Evolutionary conservation across 1,140 invertebrate genomes (phyloP).

Genomic region (Pseudomyrmex cubaensis): DNA sequence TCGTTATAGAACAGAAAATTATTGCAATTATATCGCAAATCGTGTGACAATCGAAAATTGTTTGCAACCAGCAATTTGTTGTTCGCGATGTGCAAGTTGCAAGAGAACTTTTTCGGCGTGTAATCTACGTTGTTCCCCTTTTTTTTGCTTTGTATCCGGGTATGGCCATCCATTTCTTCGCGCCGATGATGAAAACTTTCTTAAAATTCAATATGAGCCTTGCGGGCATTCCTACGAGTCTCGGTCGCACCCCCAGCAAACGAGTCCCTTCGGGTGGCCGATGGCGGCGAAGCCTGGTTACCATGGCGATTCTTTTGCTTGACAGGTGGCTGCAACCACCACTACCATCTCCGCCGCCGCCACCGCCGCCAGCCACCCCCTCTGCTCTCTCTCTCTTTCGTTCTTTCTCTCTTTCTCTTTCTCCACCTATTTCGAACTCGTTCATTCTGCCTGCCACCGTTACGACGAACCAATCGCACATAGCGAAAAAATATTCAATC

Average conservation of each 20-base stretch:
- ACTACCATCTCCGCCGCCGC: constrained; percentile 60
- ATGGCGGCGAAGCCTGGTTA: constrained; percentile 78
- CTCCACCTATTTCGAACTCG: constrained; percentile 56
- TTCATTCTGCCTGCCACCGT: constrained; percentile 77
- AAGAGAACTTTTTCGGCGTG: not conserved
- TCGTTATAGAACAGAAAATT: no score
- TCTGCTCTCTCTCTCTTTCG: constrained; percentile 18
- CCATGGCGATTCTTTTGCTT: constrained; percentile 84
- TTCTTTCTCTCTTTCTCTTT: no score
- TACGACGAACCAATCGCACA: constrained; percentile 84
- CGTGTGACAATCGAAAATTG: not conserved
- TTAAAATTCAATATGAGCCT: constrained; percentile 81
- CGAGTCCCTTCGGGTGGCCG: constrained; percentile 70
- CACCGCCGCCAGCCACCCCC: constrained; percentile 56
- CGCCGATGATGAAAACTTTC: constrained; percentile 72
- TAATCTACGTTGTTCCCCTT: not conserved
- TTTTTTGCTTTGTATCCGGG: constrained; percentile 33
- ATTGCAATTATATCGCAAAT: no score
- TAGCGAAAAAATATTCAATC: constrained; percentile 85
- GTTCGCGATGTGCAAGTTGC: not conserved
- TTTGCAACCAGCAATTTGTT: not conserved
- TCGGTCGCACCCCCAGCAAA: constrained; percentile 69
- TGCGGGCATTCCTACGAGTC: constrained; percentile 74
- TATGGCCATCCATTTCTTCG: constrained; percentile 60
- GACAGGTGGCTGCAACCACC: constrained; percentile 81